Evolutionary conservation across 2,888 invertebrate species (phyloP).

Genomic region (Sminthurinus aureus): DNA sequence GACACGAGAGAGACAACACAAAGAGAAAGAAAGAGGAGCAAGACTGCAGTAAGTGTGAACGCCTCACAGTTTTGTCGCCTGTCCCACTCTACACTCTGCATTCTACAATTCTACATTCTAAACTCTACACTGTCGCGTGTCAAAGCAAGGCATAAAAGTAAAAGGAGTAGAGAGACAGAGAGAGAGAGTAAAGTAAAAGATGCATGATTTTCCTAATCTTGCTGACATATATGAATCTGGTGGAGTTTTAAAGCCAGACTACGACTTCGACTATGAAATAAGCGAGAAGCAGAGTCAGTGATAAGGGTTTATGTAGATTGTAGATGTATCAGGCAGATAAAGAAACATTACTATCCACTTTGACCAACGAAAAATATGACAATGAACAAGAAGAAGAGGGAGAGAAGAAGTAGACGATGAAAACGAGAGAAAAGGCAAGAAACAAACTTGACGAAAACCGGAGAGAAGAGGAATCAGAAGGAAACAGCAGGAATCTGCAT

Average conservation of each 20-base stretch:
- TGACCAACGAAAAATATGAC: neutral
- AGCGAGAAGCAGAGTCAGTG: conserved; percentile 7
- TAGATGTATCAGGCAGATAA: conserved; percentile 27
- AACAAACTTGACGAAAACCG: conserved; percentile 25
- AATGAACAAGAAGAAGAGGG: neutral
- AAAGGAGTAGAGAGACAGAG: conserved; percentile 8
- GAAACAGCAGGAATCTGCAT: conserved; percentile 27
- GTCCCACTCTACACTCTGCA: neutral
- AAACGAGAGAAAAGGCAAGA: too few species aligned
- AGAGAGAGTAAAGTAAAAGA: conserved; percentile 6
- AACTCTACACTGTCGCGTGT: conserved; percentile 1
- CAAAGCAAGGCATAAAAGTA: conserved; percentile 18
- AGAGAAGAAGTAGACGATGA: neutral
- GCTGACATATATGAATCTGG: conserved; percentile 21
- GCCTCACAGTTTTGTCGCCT: conserved; percentile 9
- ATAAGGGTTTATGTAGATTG: conserved; percentile 15
- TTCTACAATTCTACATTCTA: neutral
- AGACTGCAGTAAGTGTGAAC: conserved; percentile 15
- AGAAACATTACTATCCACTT: conserved; percentile 34
- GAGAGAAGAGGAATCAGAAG: neutral
- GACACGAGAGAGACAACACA: neutral
- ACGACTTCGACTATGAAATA: neutral
- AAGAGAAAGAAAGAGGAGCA: neutral
- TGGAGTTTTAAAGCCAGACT: neutral
- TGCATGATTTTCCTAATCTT: conserved; percentile 21